Conservation (phyloP, 2,888 invertebrate genomes). For the Adelphocoris suturalis region DNA sequence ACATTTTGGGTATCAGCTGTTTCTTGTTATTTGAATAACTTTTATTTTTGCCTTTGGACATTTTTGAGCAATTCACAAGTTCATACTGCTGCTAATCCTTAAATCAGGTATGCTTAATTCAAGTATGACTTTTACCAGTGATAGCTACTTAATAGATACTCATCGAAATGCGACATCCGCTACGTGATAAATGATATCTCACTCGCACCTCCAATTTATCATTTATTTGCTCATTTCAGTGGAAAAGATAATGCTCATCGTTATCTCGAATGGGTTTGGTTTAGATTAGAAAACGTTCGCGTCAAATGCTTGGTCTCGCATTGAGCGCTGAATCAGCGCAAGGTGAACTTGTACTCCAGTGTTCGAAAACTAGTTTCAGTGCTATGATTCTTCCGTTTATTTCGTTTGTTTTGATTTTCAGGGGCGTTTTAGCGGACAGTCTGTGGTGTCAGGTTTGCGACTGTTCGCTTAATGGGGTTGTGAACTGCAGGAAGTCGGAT, state of each 20-base stretch:
- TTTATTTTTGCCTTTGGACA: too few relatives aligned
- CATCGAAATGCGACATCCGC: slow-evolving; percentile 7
- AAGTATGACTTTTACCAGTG: too few relatives aligned
- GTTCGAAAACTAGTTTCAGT: background rate
- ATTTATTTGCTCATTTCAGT: slow-evolving; percentile 46
- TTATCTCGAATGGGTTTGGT: slow-evolving; percentile 58
- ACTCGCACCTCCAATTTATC: slow-evolving; percentile 54
- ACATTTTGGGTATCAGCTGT: too few relatives aligned
- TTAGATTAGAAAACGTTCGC: slow-evolving; percentile 51
- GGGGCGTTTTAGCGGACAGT: background rate
- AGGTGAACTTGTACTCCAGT: background rate
- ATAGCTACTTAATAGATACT: background rate
- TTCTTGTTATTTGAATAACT: too few relatives aligned
- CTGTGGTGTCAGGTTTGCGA: slow-evolving; percentile 58
- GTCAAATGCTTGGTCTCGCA: background rate
- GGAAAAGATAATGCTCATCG: slow-evolving; percentile 33
- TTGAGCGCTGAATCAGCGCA: slow-evolving; percentile 32
- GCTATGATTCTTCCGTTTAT: background rate
- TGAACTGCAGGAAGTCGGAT: slow-evolving; percentile 23
- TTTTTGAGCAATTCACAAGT: too few relatives aligned
- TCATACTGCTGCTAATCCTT: too few relatives aligned
- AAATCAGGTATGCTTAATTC: too few relatives aligned
- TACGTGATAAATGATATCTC: slow-evolving; percentile 15
- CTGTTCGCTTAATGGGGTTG: slow-evolving; percentile 3
- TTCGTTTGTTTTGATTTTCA: background rate